Base-by-base conservation (phyloP, 2,113 vertebrate genomes). In the Corythaixoides concolor region DNA sequence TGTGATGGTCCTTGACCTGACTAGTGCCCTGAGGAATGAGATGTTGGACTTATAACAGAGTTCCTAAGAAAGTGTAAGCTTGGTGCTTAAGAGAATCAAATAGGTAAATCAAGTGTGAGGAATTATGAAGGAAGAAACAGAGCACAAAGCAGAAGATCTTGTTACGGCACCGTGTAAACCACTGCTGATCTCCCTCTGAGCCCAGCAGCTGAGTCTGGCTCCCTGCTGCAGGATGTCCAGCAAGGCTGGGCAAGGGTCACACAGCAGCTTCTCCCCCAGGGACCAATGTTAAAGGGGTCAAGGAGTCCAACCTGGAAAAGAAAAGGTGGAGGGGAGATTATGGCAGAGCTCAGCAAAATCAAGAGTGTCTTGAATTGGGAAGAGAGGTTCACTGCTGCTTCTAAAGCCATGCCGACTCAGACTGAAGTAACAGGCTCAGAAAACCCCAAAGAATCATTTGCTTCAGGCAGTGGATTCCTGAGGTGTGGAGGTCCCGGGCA, bases 91-190 rank as follows among this genome's bases (percentile, higher is more conserved):
- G 59, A 27, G 35, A 68, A 68, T 45, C 39, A 12, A 68, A 30
- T 1, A 45, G 17, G 22, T 52, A 66, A 52, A 49, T 15, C 3
- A 28, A 21, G 30, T 2, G 7, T 13, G 27, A 85, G 73, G 20
- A n/a, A 14, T 85, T 18, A 49, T 2, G 22, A 64, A 37, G 63
- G 17, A 26, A 59, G 15, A 27, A 72, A 7, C 8, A 24, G 67
- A 37, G 37, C 67, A 16, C 11, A 41, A 43, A 45, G 1, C 22
- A 47, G 50, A 58, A 39, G 30, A 6, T 11, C 8, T 39, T 6
- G 4, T 28, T 15, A 3, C 0, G 5, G 16, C 45, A 1, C 32
- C 15, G 30, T 6, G 59, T 59, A 55, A 55, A 12, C 19, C 24
- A 3, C 12, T 49, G 32, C 68, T 50, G 63, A 2, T 11, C 22